Conservation (phyloP, 2,797 vertebrate genomes). For the Brachyrhaphis roseni region DNA sequence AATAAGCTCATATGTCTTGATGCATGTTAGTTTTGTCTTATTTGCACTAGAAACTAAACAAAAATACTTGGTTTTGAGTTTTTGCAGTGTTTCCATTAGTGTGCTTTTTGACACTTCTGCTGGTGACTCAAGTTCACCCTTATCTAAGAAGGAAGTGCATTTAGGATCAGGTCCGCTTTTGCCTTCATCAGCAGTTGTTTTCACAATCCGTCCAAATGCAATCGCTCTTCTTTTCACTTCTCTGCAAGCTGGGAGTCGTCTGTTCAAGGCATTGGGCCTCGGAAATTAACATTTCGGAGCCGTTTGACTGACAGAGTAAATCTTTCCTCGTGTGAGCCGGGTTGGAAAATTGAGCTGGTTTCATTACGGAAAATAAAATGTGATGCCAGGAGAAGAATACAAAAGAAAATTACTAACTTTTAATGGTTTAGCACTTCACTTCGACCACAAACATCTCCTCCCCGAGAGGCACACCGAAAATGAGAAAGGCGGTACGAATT, state of each 20-base stretch:
- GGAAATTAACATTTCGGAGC: constrained; percentile 8
- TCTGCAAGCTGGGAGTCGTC: neutral
- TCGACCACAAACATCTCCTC: neutral
- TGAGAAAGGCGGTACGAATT: neutral
- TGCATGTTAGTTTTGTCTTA: too few relatives aligned
- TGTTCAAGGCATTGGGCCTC: constrained; percentile 15
- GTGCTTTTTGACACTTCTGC: neutral
- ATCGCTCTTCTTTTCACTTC: constrained; percentile 12
- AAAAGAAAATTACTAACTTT: neutral
- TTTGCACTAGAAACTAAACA: too few relatives aligned
- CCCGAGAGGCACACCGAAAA: neutral
- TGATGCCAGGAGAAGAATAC: neutral
- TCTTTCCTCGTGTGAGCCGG: neutral
- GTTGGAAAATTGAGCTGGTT: neutral
- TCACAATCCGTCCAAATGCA: constrained; percentile 3
- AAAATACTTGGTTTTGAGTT: too few relatives aligned
- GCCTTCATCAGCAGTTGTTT: constrained; percentile 22
- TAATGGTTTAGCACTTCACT: neutral
- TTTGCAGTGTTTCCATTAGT: neutral
- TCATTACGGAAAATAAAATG: neutral
- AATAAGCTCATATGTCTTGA: too few relatives aligned
- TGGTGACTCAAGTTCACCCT: neutral
- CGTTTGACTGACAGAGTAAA: constrained; percentile 14
- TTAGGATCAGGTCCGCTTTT: neutral
- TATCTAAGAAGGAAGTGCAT: neutral